These are phyloP conservation scores for Leucoraja erinaceus DNA, from an alignment of 2,113 vertebrate genomes.

Conservation along the genomic window DNA sequence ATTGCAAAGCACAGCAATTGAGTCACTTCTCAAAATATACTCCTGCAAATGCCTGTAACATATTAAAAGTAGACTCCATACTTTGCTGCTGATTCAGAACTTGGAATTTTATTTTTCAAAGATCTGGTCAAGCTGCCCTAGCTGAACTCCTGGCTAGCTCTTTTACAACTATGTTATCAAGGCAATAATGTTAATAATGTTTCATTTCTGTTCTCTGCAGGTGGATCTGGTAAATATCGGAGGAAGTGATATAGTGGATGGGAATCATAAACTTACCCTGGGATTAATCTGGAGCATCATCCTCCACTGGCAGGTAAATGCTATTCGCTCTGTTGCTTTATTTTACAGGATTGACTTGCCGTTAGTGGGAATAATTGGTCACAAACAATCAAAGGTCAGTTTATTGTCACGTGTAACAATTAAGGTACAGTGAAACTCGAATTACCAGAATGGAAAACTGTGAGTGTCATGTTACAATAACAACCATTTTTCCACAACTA, in stretches of 20 bases:
- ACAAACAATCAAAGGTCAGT: no score
- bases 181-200: background rate
- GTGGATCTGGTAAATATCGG: constrained; percentile 97
- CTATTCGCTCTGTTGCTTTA: background rate
- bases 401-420: no score
- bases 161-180: background rate
- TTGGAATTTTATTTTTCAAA: background rate
- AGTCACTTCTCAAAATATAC: background rate
- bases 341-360: background rate
- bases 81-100: background rate
- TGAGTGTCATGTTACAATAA: background rate
- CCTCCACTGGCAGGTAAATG: constrained; percentile 90
- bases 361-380: background rate
- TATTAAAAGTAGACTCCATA: background rate
- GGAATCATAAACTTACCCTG: constrained; percentile 94
- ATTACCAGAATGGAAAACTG: no score
- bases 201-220: constrained; percentile 49
- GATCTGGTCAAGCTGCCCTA: background rate
- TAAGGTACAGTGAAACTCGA: no score
- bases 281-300: constrained; percentile 99
- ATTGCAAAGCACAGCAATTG: background rate
- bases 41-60: background rate
- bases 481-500: background rate
- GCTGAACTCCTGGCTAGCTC: no score
- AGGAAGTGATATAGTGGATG: constrained; percentile 93